These are phyloP conservation scores for Lutjanus erythropterus DNA, from an alignment of 2,113 vertebrate genomes.

Conservation along the genomic window DNA sequence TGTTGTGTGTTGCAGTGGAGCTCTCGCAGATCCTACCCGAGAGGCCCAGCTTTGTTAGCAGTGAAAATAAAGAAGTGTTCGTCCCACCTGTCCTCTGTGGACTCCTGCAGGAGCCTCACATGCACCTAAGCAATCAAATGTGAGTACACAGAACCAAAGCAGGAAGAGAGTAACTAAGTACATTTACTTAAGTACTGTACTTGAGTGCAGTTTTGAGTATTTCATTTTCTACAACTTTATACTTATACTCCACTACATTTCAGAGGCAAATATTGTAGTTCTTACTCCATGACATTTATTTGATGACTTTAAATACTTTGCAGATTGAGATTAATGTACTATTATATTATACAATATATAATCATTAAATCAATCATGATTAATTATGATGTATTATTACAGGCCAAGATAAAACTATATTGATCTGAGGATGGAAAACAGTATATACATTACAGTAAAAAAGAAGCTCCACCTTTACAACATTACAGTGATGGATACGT, in stretches of 20 bases:
- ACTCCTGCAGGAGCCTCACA: conserved; percentile 77
- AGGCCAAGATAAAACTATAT: too few species aligned
- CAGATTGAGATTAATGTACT: too few species aligned
- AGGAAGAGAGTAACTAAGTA: neutral
- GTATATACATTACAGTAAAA: too few species aligned
- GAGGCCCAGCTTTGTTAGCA: conserved; percentile 87
- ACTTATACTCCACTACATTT: neutral
- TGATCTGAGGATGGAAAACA: too few species aligned
- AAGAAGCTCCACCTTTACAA: too few species aligned
- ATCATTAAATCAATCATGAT: too few species aligned
- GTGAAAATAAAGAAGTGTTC: conserved; percentile 85
- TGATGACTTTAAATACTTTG: too few species aligned
- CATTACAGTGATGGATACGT: too few species aligned
- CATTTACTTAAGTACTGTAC: neutral
- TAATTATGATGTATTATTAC: too few species aligned
- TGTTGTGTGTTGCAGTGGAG: conserved; percentile 85
- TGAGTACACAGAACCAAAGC: conserved; percentile 68
- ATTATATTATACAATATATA: neutral
- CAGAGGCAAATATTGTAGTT: too few species aligned
- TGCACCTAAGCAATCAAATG: conserved; percentile 69
- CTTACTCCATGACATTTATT: neutral
- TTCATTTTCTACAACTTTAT: too few species aligned
- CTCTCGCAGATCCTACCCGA: conserved; percentile 79
- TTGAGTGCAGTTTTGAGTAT: too few species aligned
- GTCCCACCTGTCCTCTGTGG: conserved; percentile 84